These are phyloP conservation scores for Nixonia krombeini DNA, from an alignment of 1,140 invertebrate genomes.

Conservation along the genomic window DNA sequence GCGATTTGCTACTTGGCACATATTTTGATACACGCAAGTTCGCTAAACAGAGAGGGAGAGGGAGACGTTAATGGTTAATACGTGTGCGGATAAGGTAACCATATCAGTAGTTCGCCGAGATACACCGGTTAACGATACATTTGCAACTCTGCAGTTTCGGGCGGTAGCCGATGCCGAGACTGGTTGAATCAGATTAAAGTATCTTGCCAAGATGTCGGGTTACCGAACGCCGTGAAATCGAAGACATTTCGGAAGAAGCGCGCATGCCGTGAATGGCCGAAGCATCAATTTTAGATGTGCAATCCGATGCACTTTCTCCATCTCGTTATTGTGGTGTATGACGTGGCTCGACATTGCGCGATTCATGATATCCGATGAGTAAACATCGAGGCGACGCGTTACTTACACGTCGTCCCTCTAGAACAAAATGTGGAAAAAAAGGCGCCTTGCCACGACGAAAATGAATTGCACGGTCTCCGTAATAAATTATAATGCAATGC, in stretches of 20 bases:
- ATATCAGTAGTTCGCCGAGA: slow-evolving; percentile 31
- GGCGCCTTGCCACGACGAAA: too few species aligned
- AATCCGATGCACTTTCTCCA: slow-evolving; percentile 28
- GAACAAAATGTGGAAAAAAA: too few species aligned
- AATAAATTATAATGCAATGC: too few species aligned
- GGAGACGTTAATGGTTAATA: slow-evolving; percentile 38
- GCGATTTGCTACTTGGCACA: too few species aligned
- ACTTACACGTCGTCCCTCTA: too few species aligned
- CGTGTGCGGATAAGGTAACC: slow-evolving; percentile 32
- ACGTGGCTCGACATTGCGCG: slow-evolving; percentile 24
- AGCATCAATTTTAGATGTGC: slow-evolving; percentile 37
- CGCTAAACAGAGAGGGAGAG: too few species aligned
- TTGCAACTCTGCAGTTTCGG: slow-evolving; percentile 58
- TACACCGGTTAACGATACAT: slow-evolving; percentile 52
- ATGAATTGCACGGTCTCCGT: too few species aligned
- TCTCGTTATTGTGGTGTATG: slow-evolving; percentile 38
- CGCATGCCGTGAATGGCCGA: slow-evolving; percentile 34
- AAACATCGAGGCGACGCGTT: slow-evolving; percentile 20
- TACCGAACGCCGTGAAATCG: slow-evolving; percentile 2
- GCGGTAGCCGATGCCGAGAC: slow-evolving; percentile 14
- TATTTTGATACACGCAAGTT: too few species aligned
- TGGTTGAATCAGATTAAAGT: slow-evolving; percentile 35
- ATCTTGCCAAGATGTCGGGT: slow-evolving; percentile 22
- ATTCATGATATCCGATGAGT: slow-evolving; percentile 23
- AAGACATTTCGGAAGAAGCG: slow-evolving; percentile 28